These are phyloP conservation scores for Acipenser ruthenus DNA, from an alignment of 2,797 vertebrate species.

Conservation along the genomic window DNA sequence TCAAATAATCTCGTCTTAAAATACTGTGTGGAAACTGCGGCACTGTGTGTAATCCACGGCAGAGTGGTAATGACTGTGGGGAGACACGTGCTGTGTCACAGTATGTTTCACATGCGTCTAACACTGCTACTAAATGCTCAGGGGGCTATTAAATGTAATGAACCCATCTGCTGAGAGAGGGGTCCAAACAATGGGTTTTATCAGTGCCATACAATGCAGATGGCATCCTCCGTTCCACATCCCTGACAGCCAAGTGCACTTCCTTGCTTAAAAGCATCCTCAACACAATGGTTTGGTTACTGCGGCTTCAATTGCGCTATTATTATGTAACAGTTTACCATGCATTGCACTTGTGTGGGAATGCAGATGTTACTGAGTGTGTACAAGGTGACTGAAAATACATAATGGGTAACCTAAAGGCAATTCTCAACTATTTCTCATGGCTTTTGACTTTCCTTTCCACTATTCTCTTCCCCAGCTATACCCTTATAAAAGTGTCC, in stretches of 20 bases:
- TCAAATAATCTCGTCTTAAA: no score
- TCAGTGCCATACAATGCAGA: slow-evolving; percentile 62
- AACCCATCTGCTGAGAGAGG: slow-evolving; percentile 79
- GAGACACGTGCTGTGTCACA: slow-evolving; percentile 67
- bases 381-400: background rate
- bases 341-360: background rate
- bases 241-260: slow-evolving; percentile 53
- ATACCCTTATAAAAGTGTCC: no score
- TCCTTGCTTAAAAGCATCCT: slow-evolving; percentile 35
- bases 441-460: no score
- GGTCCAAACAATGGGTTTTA: slow-evolving; percentile 63
- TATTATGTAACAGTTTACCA: background rate
- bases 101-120: slow-evolving; percentile 73
- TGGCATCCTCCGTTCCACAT: slow-evolving; percentile 49
- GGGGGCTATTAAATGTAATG: slow-evolving; percentile 82
- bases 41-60: slow-evolving; percentile 58
- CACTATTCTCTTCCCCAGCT: no score
- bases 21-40: slow-evolving; percentile 18
- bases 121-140: slow-evolving; percentile 67
- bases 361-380: background rate
- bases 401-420: no score
- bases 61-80: slow-evolving; percentile 60
- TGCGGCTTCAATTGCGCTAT: background rate
- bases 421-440: no score
- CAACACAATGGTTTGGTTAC: background rate